A percentile compares a stretch with the other conserved stretches of the same genome.
Conservation (phyloP, 2,113 vertebrate species). For the Etheostoma cragini region DNA sequence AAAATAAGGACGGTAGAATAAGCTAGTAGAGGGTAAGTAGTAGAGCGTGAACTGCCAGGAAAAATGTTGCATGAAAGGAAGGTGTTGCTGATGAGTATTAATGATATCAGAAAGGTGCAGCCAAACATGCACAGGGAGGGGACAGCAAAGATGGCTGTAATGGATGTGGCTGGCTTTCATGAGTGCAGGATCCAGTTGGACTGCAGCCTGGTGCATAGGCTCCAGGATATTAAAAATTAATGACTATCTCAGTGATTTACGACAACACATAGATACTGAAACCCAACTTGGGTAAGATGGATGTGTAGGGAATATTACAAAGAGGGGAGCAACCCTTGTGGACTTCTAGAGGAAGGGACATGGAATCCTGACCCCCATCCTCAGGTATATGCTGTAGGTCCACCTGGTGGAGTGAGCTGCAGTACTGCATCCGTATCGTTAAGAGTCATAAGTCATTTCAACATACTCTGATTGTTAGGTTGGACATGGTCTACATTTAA, state of each 20-base stretch:
- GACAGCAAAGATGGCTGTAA: conserved; percentile 60
- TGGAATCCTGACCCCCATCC: background rate
- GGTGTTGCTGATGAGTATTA: conserved; percentile 75
- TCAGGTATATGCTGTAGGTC: conserved; percentile 10
- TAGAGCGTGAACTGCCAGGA: conserved; percentile 56
- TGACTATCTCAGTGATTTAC: conserved; percentile 81
- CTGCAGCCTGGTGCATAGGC: conserved; percentile 54
- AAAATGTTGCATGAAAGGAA: conserved; percentile 63
- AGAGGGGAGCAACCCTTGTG: conserved; percentile 57
- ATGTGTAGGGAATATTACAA: conserved; percentile 50
- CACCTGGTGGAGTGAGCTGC: conserved; percentile 16
- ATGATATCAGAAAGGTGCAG: conserved; percentile 72
- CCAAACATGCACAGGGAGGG: conserved; percentile 68
- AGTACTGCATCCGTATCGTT: background rate
- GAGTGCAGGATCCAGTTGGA: conserved; percentile 53
- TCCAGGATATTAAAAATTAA: conserved; percentile 81
- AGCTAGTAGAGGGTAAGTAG: conserved; percentile 43
- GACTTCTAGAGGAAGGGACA: conserved; percentile 18
- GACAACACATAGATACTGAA: conserved; percentile 71
- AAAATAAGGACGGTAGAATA: conserved; percentile 28
- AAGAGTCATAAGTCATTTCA: conserved; percentile 20
- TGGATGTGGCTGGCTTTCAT: conserved; percentile 61
- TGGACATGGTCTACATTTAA: background rate
- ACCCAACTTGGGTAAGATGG: conserved; percentile 73
- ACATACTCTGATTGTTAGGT: background rate